Base-by-base conservation (phyloP, 2,797 vertebrate species). In the Sebastiscus albofasciatus region DNA sequence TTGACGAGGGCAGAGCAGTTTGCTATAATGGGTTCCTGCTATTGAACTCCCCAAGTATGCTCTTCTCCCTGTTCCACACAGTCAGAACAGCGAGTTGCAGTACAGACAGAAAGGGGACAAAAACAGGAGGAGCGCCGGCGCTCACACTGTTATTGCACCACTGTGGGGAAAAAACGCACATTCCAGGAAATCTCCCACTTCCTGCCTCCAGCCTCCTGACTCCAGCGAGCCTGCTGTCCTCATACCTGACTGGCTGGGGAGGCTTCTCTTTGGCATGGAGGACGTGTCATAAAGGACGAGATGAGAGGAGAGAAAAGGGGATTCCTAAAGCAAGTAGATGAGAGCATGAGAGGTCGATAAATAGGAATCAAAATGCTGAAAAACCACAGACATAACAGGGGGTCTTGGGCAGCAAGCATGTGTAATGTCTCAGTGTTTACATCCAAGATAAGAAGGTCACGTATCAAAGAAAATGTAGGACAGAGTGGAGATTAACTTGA, bases 121-220 rank as follows among this genome's bases (percentile, higher is more conserved):
- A 94, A 94, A 93, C 88, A 93, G 93, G 93, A 94, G 94, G 92
- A 92, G 93, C 74, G 8, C 82, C 31, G 13, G 36, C 36, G 59
- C 87, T 87, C 65, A 13, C 56, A 33, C 90, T 95, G 94, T 95
- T 95, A 93, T 95, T 96, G 93, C 94, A 91, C 94, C 92, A 92
- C 90, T 91, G 92, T 86, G 88, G 91, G 91, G 92, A 65, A 93
- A 94, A 26, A 94, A 94, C 75, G 73, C 94, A 95, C 95, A 96
- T 96, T 96, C 96, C 96, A 96, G 96, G 96, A 96, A 96, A 96
- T 96, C 93, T 96, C 94, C 95, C 91, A 89, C 94, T 95, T 96
- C 96, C 96, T 96, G 96, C 87, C 92, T 89, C 82, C 88, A 90
- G 91, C 91, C 92, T 93, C 85, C 88, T 75, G 92, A 93, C 94